Conservation (phyloP, 2,888 invertebrate species). For the Eupeodes luniger region DNA sequence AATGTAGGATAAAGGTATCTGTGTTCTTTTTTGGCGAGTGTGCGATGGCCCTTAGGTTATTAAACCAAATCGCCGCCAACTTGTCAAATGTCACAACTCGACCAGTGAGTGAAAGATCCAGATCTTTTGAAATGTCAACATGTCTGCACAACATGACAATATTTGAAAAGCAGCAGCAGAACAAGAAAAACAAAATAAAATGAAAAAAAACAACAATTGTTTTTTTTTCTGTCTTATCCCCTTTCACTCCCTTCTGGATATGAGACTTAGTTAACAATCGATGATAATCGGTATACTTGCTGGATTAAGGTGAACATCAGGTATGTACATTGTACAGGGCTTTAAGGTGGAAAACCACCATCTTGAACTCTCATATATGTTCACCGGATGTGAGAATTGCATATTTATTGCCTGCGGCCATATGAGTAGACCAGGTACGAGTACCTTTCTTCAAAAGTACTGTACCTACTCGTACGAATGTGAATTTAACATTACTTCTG, state of each 20-base stretch:
- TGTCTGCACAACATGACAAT: constrained; percentile 70
- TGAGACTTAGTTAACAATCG: constrained; percentile 6
- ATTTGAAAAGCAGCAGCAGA: constrained; percentile 38
- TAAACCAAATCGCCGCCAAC: constrained; percentile 76
- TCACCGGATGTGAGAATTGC: constrained; percentile 72
- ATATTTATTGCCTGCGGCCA: constrained; percentile 60
- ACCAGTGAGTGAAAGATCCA: constrained; percentile 73
- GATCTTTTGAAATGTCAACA: constrained; percentile 75
- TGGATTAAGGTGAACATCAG: constrained; percentile 32
- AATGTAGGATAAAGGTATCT: not conserved
- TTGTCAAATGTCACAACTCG: constrained; percentile 74
- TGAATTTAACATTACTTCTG: constrained; percentile 6
- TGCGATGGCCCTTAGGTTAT: constrained; percentile 67
- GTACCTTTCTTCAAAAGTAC: not conserved
- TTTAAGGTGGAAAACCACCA: constrained; percentile 33
- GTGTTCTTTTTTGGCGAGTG: constrained; percentile 11
- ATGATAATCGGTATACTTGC: constrained; percentile 5
- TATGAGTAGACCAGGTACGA: constrained; percentile 5
- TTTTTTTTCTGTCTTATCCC: not conserved
- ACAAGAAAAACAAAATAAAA: not conserved
- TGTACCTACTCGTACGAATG: constrained; percentile 14
- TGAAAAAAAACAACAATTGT: constrained; percentile 22
- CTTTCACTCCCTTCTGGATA: not conserved
- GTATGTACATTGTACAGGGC: not conserved
- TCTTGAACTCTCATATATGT: constrained; percentile 54